Percentiles rank a stretch among this genome's conserved stretches.
Conservation (phyloP, 1,140 invertebrate species). For the Brachionus sp. region DNA sequence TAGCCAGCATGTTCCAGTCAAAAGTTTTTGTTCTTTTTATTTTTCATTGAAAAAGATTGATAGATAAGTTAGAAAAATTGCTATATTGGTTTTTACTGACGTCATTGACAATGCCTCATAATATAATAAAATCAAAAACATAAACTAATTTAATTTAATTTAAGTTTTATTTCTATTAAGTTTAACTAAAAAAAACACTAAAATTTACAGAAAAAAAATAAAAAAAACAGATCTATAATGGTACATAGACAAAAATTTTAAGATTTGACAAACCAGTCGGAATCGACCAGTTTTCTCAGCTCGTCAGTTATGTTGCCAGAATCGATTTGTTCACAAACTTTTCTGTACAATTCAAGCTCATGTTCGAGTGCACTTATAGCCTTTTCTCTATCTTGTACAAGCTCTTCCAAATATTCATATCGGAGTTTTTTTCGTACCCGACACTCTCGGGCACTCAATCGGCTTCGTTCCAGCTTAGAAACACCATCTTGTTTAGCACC, state of each 20-base stretch:
- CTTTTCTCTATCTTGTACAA: conserved; percentile 85
- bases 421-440: conserved; percentile 90
- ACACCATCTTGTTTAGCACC: conserved; percentile 83
- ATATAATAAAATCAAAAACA: too few species aligned
- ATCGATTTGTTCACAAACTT: conserved; percentile 43
- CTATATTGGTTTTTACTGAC: too few species aligned
- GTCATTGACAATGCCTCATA: too few species aligned
- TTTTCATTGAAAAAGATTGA: too few species aligned
- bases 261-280: conserved; percentile 35
- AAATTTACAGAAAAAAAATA: neutral
- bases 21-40: too few species aligned
- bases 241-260: neutral
- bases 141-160: too few species aligned
- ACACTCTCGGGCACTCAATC: conserved; percentile 93
- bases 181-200: neutral
- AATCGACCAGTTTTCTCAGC: conserved; percentile 31
- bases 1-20: too few species aligned
- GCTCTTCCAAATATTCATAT: conserved; percentile 93
- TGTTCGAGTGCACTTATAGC: conserved; percentile 82
- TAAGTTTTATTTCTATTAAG: neutral
- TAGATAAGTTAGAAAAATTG: too few species aligned
- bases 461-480: conserved; percentile 87
- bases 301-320: conserved; percentile 16
- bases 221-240: neutral
- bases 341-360: conserved; percentile 65